Base-by-base conservation (phyloP, 2,797 vertebrate species). In the Sebastes aleutianus region DNA sequence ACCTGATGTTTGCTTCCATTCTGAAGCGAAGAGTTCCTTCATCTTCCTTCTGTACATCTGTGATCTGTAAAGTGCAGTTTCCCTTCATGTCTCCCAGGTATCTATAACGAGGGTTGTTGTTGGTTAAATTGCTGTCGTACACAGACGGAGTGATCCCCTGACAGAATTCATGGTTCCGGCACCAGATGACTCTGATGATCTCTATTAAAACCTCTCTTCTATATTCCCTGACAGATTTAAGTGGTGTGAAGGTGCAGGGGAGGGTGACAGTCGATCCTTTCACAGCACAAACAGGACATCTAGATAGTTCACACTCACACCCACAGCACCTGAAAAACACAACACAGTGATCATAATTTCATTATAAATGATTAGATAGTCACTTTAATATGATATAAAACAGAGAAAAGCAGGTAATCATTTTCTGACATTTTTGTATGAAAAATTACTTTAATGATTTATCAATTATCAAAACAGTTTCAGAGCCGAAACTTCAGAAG, bases 201-300 rank as follows among this genome's bases (percentile, higher is more conserved):
- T 39, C 3, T 0, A 3, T 2, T 7, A 0, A 2, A 32, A 69
- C 50, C 4, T 24, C 0, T 18, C 2, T 4, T 39, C 22, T 10
- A 2, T 3, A 6, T 1, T 11, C 3, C 1, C 0, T 0, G n/a
- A 12, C 24, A 22, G 31, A 36, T 10, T 10, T 0, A 20, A 1
- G 0, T 4, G 69, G 6, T 11, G 32, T 20, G 54, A 71, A 71
- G 69, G n/a, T 27, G 34, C 69, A 71, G 56, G 7, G 56, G 54
- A 71, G 32, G 4, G 1, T 59, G 16, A 71, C 14, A 4, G 32
- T 39, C 1, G 69, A 71, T 13, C 69, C 56, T 8, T n/a, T 27
- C 16, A 71, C 32, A 9, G 9, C 69, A 58, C 69, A 70, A 8
- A 1, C 16, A 8, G 22, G 16, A 70, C 8, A 70, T 0, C 5